Evolutionary conservation across 2,113 vertebrate species (phyloP).

Genomic region (Fregetta grallaria): DNA sequence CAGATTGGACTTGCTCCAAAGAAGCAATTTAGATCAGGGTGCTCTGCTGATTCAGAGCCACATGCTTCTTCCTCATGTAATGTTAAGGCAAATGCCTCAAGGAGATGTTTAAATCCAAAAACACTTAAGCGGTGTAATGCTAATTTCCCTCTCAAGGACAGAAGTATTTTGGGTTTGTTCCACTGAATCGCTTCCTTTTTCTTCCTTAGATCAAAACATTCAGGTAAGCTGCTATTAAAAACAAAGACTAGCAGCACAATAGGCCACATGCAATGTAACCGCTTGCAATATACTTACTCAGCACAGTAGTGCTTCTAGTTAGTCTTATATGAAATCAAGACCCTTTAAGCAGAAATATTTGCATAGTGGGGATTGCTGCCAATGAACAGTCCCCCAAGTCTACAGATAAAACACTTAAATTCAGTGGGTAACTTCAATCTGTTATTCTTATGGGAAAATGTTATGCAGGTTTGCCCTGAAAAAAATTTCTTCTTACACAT

Average conservation of each 20-base stretch:
- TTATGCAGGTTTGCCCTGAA: neutral
- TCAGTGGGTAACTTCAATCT: neutral
- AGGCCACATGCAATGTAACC: neutral
- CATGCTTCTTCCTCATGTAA: neutral
- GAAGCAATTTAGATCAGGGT: neutral
- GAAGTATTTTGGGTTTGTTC: neutral
- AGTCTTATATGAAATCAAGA: neutral
- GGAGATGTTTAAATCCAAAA: neutral
- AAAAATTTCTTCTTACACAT: neutral
- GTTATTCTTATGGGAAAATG: neutral
- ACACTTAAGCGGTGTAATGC: accelerated
- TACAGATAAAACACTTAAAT: neutral
- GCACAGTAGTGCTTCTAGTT: neutral
- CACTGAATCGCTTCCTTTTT: neutral
- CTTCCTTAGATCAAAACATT: neutral
- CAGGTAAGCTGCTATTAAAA: neutral
- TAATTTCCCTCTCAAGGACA: neutral
- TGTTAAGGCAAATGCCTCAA: neutral
- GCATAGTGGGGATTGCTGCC: neutral
- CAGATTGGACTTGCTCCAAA: accelerated
- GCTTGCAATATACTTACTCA: neutral
- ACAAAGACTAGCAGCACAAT: neutral
- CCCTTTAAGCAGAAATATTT: neutral
- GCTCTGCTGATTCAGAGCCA: neutral
- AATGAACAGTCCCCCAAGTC: neutral